Evolutionary conservation across 2,797 vertebrate species (phyloP).

Genomic region (Centropyge bicolor): DNA sequence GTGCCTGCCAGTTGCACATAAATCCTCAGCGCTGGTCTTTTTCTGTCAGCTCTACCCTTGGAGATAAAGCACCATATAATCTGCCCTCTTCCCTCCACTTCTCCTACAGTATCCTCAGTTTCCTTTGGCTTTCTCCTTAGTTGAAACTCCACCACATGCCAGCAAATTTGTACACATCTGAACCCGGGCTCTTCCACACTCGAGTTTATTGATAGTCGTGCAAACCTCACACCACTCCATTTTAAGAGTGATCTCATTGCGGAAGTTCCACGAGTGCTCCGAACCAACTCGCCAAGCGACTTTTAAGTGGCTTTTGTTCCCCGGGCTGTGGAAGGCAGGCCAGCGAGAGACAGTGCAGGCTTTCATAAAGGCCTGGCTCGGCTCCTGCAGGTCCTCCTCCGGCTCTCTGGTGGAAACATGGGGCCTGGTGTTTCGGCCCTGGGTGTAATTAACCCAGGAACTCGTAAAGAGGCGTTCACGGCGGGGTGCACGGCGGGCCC

Average conservation of each 20-base stretch:
- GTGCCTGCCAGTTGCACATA: conserved; percentile 51
- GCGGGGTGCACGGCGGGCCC: conserved; percentile 41
- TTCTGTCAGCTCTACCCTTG: conserved; percentile 54
- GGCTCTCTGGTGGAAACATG: conserved; percentile 62
- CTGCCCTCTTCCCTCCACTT: conserved; percentile 48
- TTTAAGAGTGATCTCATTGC: conserved; percentile 68
- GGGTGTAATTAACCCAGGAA: conserved; percentile 74
- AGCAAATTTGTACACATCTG: conserved; percentile 61
- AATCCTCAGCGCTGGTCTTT: conserved; percentile 56
- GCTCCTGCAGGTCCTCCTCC: conserved; percentile 69
- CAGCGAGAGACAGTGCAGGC: conserved; percentile 56
- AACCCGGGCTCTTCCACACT: conserved; percentile 41
- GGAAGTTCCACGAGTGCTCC: conserved; percentile 55
- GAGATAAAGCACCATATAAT: conserved; percentile 73
- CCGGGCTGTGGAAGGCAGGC: conserved; percentile 40
- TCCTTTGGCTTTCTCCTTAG: conserved; percentile 25
- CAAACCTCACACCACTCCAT: conserved; percentile 55
- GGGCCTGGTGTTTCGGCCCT: conserved; percentile 56
- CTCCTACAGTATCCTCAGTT: conserved; percentile 32
- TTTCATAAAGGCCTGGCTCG: conserved; percentile 68
- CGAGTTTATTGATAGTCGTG: conserved; percentile 59
- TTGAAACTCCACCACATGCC: conserved; percentile 39
- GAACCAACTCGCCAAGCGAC: conserved; percentile 48
- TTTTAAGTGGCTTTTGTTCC: conserved; percentile 78
- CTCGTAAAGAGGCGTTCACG: conserved; percentile 73